A percentile compares a stretch with the other conserved stretches of the same genome.
Conservation (phyloP, 1,140 invertebrate species). For the Scylla paramamosain region DNA sequence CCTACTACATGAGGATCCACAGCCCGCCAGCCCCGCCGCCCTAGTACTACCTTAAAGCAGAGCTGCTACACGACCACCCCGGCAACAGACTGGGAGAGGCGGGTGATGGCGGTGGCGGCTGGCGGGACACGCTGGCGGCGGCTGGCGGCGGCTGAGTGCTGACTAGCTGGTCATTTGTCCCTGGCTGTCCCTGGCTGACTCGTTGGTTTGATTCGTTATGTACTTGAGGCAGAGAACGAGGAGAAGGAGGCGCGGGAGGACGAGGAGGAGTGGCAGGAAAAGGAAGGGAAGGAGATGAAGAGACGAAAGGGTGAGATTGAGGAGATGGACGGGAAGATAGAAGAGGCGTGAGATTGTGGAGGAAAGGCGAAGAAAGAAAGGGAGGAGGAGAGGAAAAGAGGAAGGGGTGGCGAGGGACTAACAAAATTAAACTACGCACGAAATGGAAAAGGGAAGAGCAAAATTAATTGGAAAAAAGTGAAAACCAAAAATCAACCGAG, state of each 20-base stretch:
- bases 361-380: background rate
- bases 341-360: background rate
- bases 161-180: background rate
- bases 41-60: background rate
- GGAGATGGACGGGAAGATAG: too few relatives aligned
- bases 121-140: background rate
- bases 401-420: background rate
- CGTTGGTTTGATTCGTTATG: background rate
- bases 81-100: background rate
- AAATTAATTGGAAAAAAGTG: background rate
- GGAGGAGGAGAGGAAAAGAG: background rate
- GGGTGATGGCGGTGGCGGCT: background rate
- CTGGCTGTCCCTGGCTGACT: background rate
- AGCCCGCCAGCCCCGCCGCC: background rate
- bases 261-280: too few relatives aligned
- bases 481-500: background rate
- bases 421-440: background rate
- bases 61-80: background rate
- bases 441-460: background rate
- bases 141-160: background rate
- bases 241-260: too few relatives aligned
- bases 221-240: background rate
- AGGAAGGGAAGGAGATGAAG: too few relatives aligned
- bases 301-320: too few relatives aligned
- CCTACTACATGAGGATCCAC: background rate